Base-by-base conservation (phyloP, 2,797 vertebrate species). In the Hippopotamyrus pictus region DNA sequence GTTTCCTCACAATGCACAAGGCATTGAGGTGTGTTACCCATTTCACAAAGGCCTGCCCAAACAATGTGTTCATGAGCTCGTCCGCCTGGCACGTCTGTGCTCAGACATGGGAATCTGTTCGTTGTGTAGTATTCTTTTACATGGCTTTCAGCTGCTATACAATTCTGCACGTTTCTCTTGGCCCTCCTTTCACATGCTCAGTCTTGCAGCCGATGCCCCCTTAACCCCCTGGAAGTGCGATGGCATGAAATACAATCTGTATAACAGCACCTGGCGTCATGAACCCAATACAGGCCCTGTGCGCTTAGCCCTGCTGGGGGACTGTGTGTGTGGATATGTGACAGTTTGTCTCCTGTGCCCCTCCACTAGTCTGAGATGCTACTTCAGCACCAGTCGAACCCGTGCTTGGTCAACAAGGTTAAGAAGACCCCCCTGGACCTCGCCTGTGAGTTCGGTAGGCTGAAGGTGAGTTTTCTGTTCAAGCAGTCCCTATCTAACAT, bases 341-440 rank as follows among this genome's bases (percentile, higher is more conserved):
- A 85, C 41, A 29, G 88, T 65, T 53, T 82, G 69, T 90, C 86
- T 33, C 88, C 25, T 69, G 82, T 91, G 53, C 48, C 8, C 65
- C 8, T 87, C 41, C 65, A 37, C 0, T 93, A 97, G 96, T 97
- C 96, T 0, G 96, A 97, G 92, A 97, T 97, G 95, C 95, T 97
- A 22, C 95, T 97, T 5, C 97, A 97, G 92, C 96, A 97, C 91
- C 97, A 97, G 91, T 97, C 97, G 33, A 97, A 97, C 92, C 96
- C 96, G 0, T 97, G 97, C 88, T 93, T 96, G 73, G 93, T 97
- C 92, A 97, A 96, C 92, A 97, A 97, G 88, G 94, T 95, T 0
- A 96, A 95, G 93, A 97, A 97, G 93, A 97, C 96, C 0, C 97
- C 96, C 0, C 91, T 97, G 92, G 97, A 97, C 90, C 92, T 97